These are phyloP conservation scores for Bombus cullumanus DNA, from an alignment of 1,140 invertebrate species.

Conservation along the genomic window DNA sequence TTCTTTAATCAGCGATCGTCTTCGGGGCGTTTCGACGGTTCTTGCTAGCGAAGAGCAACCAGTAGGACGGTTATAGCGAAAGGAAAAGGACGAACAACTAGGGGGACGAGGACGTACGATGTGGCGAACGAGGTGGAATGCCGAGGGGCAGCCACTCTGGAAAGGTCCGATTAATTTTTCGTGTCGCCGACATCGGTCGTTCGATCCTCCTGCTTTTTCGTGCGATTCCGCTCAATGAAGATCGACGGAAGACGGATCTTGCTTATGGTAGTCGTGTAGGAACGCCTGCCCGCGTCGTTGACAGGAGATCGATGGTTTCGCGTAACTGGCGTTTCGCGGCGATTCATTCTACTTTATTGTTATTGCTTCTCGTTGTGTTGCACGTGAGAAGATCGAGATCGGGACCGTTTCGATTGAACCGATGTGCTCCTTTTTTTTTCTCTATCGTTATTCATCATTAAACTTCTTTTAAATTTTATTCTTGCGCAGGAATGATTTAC, in stretches of 20 bases:
- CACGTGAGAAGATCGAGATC: slow-evolving; percentile 16
- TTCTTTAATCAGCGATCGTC: slow-evolving; percentile 62
- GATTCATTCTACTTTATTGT: slow-evolving; percentile 29
- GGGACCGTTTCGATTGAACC: neutral
- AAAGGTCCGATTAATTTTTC: slow-evolving; percentile 54
- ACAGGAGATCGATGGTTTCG: slow-evolving; percentile 34
- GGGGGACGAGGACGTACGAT: slow-evolving; percentile 43
- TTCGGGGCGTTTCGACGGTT: slow-evolving; percentile 51
- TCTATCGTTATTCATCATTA: neutral
- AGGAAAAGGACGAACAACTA: neutral
- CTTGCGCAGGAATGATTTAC: too few relatives aligned
- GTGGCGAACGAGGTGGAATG: slow-evolving; percentile 64
- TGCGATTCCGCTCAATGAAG: slow-evolving; percentile 30
- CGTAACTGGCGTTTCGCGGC: slow-evolving; percentile 9
- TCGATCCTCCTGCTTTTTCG: slow-evolving; percentile 44
- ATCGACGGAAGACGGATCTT: slow-evolving; percentile 41
- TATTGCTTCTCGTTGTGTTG: slow-evolving; percentile 29
- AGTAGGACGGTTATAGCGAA: neutral
- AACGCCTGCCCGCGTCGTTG: slow-evolving; percentile 27
- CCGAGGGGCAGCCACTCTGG: slow-evolving; percentile 51
- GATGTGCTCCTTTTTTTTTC: neutral
- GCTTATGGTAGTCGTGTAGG: slow-evolving; percentile 32
- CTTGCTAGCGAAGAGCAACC: slow-evolving; percentile 9
- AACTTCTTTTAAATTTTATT: neutral
- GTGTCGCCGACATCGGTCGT: slow-evolving; percentile 47